Evolutionary conservation across 2,113 vertebrate genomes (phyloP), one percentile per base, ranked within the genome.

Genomic region (Mola mola): DNA sequence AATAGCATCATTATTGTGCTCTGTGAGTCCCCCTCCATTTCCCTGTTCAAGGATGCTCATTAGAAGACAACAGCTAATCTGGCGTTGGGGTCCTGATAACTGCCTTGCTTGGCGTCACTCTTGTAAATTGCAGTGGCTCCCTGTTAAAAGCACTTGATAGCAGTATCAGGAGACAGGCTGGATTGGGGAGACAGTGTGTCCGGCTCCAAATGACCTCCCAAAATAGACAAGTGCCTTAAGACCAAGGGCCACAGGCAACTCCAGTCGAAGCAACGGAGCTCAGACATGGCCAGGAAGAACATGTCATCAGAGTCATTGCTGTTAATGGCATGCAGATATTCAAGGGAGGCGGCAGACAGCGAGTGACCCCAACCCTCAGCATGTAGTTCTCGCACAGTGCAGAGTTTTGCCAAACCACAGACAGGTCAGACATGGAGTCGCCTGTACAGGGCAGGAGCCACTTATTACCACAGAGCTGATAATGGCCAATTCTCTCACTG

Each of bases 141-240:
- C 82, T 89, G 87, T 89, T 90, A 91, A 91, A 91, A 91, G 91
- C 86, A 83, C 91, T 34, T 91, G 88, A 93, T 94, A 92, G 92
- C 88, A 33, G 91, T 95, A 94, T 95, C 94, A 93, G 94, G 81
- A 92, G 91, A 92, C 90, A 90, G 90, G 86, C 87, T 82, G 77
- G 78, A 36, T 81, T 81, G 81, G 84, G 84, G 85, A 90, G 92
- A 91, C 91, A 86, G 67, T 66, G 82, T 69, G 89, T 90, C 90
- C 90, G 79, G 90, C 90, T 87, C 91, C 82, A 91, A 92, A 92
- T 87, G 82, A 90, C 88, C 86, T 91, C 92, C 88, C 71, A 88
- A 91, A 92, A 92, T 92, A 92, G 89, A 91, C 85, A 82, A 85
- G 80, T 73, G 81, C 65, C 79, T 81, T 70, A 83, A 82, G 79